Conservation (phyloP, 2,797 vertebrate genomes). For the Sebastes wilsoni region DNA sequence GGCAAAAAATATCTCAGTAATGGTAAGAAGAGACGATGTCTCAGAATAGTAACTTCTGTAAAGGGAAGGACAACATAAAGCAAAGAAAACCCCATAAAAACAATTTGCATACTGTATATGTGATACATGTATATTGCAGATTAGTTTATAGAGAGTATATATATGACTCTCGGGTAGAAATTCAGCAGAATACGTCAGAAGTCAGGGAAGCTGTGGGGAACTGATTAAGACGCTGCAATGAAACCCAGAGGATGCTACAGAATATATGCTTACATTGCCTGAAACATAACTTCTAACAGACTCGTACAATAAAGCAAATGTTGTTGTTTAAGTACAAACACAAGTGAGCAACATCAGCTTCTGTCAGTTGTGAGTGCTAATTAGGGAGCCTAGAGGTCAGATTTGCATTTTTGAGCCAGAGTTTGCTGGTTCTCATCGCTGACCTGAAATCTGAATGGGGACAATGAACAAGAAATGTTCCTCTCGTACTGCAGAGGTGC, state of each 20-base stretch:
- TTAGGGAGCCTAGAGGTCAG: background rate
- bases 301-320: background rate
- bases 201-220: background rate
- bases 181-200: background rate
- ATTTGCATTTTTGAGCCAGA: background rate
- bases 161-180: background rate
- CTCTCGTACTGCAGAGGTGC: background rate
- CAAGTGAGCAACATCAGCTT: background rate
- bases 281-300: background rate
- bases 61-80: background rate
- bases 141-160: background rate
- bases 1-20: conserved; percentile 10
- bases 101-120: background rate
- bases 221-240: background rate
- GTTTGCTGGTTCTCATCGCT: background rate
- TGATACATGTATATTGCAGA: background rate
- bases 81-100: conserved; percentile 1
- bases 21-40: background rate
- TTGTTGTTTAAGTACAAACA: background rate
- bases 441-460: background rate
- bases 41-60: background rate
- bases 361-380: background rate
- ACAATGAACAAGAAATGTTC: background rate
- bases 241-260: background rate
- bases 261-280: conserved; percentile 9